Base-by-base conservation (phyloP, 2,113 vertebrate genomes). In the Hiodon tergisus region DNA sequence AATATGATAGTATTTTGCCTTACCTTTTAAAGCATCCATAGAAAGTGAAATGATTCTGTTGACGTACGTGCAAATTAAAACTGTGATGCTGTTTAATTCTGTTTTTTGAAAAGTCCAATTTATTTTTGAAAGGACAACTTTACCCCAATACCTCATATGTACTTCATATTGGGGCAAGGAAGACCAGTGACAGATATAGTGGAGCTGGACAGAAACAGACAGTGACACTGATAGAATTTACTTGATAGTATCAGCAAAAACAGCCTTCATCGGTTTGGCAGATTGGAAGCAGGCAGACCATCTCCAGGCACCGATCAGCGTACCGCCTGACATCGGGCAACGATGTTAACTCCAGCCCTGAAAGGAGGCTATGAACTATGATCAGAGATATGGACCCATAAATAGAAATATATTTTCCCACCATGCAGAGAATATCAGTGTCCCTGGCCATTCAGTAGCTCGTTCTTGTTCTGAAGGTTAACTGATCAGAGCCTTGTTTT, bases 321-420 rank as follows among this genome's bases (percentile, higher is more conserved):
- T 83, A 73, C 82, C 62, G 81, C 83, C 88, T 90, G 89, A 93
- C 88, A 89, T 83, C 85, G 87, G 87, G 86, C 86, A 83, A 82
- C 81, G 81, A 90, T 81, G 88, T 92, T 91, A 91, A 90, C 90
- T 91, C 86, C 80, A 62, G 81, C 85, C 81, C 91, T 88, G 89
- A 93, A 93, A 92, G 81, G 82, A 79, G 85, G 82, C 86, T 87
- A 82, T 90, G 90, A 93, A 89, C 90, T 91, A 85, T 73, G 84
- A 91, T 92, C 92, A 91, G 88, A 86, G 90, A 93, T 90, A 90
- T 82, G 84, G 85, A 85, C 85, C 86, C 89, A 86, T 88, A 90
- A 88, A 89, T 85, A 91, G 88, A 94, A 91, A 92, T 92, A 91
- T 87, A 89, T 92, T 92, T 90, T 88, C 80, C 81, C 88, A 87